Evolutionary conservation across 2,797 vertebrate species (phyloP).

Genomic region (Sitta carolinensis): DNA sequence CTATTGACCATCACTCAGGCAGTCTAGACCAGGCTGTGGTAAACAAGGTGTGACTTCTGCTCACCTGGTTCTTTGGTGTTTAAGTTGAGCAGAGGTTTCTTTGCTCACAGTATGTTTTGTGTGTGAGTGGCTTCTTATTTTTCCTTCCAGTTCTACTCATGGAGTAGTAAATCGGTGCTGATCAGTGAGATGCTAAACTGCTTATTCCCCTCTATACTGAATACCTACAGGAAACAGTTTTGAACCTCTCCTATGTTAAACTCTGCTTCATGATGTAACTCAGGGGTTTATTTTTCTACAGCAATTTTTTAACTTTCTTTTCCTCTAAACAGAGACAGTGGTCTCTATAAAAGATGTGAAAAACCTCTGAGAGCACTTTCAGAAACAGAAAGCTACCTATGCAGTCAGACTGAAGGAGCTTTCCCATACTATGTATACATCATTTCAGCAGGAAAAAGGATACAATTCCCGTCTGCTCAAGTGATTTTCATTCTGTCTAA

Average conservation of each 20-base stretch:
- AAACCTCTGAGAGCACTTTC: rapidly evolving
- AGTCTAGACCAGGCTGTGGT: background rate
- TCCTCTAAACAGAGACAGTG: background rate
- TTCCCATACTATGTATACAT: background rate
- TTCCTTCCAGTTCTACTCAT: background rate
- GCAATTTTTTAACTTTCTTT: background rate
- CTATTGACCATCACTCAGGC: background rate
- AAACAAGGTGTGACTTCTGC: background rate
- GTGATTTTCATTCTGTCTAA: background rate
- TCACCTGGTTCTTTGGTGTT: background rate
- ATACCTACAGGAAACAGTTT: background rate
- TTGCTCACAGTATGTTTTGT: background rate
- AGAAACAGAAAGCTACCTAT: background rate
- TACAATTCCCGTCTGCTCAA: background rate
- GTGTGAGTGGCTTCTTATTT: background rate
- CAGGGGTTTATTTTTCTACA: background rate
- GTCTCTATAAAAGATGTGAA: background rate
- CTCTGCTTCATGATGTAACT: background rate
- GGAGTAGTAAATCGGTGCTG: background rate
- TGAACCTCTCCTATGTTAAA: background rate
- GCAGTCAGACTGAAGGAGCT: background rate
- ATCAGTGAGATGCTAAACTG: background rate
- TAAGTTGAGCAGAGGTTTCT: background rate
- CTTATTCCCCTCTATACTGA: background rate
- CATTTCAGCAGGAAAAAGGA: background rate